Conservation (phyloP, 2,888 invertebrate genomes). For the Nephrotoma appendiculata region DNA sequence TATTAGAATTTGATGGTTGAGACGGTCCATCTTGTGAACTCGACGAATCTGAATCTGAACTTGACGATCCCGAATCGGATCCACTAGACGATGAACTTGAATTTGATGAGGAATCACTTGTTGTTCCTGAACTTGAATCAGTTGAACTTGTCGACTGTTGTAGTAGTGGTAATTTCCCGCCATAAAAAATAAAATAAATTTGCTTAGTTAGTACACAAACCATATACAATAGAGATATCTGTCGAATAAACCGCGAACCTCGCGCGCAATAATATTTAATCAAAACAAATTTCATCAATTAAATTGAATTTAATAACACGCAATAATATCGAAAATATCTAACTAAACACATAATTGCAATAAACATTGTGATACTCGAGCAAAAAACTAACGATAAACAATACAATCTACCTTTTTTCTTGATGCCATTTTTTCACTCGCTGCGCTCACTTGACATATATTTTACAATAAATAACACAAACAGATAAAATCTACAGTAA, state of each 20-base stretch:
- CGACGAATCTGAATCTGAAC: slow-evolving; percentile 57
- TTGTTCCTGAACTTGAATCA: slow-evolving; percentile 48
- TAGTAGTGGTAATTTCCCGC: not conserved
- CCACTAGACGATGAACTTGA: slow-evolving; percentile 54
- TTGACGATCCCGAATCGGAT: slow-evolving; percentile 53
- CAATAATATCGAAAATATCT: not conserved
- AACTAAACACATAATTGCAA: not conserved
- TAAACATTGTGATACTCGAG: not conserved
- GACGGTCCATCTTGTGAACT: slow-evolving; percentile 33
- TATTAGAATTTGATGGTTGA: slow-evolving; percentile 21
- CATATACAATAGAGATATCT: not conserved
- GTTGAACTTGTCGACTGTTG: slow-evolving; percentile 36
- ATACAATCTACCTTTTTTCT: not conserved
- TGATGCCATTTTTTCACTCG: not conserved
- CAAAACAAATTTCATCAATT: not conserved
- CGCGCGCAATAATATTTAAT: not conserved
- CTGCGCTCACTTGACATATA: not conserved
- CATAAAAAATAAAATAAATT: not conserved
- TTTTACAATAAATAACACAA: not conserved
- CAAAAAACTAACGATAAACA: not conserved
- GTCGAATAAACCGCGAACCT: not conserved
- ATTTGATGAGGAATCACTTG: slow-evolving; percentile 45
- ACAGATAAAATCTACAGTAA: not conserved
- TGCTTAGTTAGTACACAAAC: not conserved
- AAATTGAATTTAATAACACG: not conserved